Evolutionary conservation across 2,888 invertebrate species (phyloP).

Genomic region (Galerucella pusilla): DNA sequence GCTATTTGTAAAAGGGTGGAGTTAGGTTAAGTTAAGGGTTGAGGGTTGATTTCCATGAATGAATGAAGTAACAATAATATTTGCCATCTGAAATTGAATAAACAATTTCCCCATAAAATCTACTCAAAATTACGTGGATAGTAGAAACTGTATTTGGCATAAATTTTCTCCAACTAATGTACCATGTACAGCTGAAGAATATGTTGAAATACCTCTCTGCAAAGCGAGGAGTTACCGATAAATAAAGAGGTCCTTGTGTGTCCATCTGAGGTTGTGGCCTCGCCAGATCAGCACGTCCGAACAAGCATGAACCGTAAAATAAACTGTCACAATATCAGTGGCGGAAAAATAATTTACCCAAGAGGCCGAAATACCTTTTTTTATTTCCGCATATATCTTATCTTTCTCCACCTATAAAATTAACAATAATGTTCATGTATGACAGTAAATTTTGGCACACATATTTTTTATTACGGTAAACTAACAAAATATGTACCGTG

Average conservation of each 20-base stretch:
- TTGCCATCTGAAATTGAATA: too few relatives aligned
- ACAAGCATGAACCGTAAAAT: slow-evolving; percentile 39
- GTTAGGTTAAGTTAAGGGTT: too few relatives aligned
- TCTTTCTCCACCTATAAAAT: slow-evolving; percentile 18
- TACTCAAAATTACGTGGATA: too few relatives aligned
- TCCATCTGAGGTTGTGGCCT: slow-evolving; percentile 36
- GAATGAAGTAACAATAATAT: too few relatives aligned
- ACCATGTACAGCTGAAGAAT: not conserved
- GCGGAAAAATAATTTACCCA: slow-evolving; percentile 33
- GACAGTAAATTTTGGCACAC: slow-evolving; percentile 8
- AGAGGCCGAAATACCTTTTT: slow-evolving; percentile 21
- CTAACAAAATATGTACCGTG: not conserved
- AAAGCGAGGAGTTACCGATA: slow-evolving; percentile 56
- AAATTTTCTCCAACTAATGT: too few relatives aligned
- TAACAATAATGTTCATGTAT: slow-evolving; percentile 16
- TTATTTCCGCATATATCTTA: slow-evolving; percentile 14
- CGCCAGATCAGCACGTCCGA: slow-evolving; percentile 41
- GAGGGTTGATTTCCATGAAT: too few relatives aligned
- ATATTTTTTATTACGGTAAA: slow-evolving; percentile 9
- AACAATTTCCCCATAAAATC: too few relatives aligned
- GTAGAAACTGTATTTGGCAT: too few relatives aligned
- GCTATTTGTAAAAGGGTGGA: too few relatives aligned
- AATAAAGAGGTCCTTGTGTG: slow-evolving; percentile 56
- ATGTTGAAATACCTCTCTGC: not conserved
- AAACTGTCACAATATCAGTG: slow-evolving; percentile 38